Percentiles rank a stretch among this genome's conserved stretches.
Evolutionary conservation across 2,797 vertebrate genomes (phyloP).

Genomic region (Poeciliopsis turneri): DNA sequence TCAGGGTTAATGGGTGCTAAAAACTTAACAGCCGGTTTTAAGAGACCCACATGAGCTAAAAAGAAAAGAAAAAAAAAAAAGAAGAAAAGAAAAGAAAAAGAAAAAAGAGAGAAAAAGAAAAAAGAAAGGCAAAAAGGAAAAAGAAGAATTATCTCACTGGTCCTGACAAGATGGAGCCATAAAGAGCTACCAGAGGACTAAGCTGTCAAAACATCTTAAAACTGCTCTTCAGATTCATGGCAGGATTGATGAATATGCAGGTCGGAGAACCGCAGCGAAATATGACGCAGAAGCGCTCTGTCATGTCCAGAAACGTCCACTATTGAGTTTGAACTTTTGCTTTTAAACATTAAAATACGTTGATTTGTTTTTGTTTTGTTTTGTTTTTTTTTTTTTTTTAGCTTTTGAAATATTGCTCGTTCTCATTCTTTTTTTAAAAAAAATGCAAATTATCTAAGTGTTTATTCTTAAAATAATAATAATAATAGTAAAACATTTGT

Average conservation of each 20-base stretch:
- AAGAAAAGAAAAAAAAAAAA: background rate
- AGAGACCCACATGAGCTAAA: conserved; percentile 20
- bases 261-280: background rate
- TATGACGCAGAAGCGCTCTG: background rate
- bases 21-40: conserved; percentile 44
- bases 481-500: background rate
- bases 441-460: background rate
- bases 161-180: conserved; percentile 42
- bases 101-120: background rate
- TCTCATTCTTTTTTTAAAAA: background rate
- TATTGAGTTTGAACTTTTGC: background rate
- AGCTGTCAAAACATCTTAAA: conserved; percentile 53
- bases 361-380: no score
- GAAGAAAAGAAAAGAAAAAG: background rate
- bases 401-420: background rate
- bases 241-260: conserved; percentile 25
- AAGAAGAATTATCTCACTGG: conserved; percentile 36
- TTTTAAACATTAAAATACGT: background rate
- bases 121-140: background rate
- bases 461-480: background rate
- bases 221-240: conserved; percentile 21
- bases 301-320: background rate
- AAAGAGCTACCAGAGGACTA: conserved; percentile 34
- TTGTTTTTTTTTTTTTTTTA: no score
- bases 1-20: conserved; percentile 47